Evolutionary conservation across 2,113 vertebrate species (phyloP).

Genomic region (Campylomormyrus numenius): DNA sequence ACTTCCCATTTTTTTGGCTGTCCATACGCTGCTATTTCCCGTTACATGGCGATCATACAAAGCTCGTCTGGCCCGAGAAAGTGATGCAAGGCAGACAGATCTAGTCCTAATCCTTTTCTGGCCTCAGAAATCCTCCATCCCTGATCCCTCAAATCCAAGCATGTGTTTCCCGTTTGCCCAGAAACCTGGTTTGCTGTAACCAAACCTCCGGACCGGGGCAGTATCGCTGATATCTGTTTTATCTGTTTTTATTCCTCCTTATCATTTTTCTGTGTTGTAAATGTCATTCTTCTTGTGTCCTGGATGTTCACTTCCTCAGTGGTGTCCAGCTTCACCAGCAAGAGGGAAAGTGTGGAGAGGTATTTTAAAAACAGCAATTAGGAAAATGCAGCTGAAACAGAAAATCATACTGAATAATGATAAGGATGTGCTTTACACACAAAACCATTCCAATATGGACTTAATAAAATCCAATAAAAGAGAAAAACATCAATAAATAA

Average conservation of each 20-base stretch:
- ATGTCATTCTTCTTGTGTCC: not conserved
- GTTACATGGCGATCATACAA: not conserved
- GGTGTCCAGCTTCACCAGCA: not conserved
- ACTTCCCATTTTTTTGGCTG: not conserved
- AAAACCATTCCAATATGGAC: not conserved
- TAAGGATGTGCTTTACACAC: not conserved
- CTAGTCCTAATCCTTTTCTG: not conserved
- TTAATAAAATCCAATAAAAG: not conserved
- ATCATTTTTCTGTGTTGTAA: not conserved
- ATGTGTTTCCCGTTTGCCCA: not conserved
- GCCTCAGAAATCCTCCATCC: not conserved
- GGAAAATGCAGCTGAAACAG: not conserved
- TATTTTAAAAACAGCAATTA: not conserved
- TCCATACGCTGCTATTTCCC: not conserved
- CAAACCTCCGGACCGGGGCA: not conserved
- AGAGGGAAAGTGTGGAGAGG: not conserved
- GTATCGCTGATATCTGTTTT: not conserved
- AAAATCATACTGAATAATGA: not conserved
- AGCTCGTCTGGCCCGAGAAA: not conserved
- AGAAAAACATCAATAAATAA: not conserved
- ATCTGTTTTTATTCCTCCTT: not conserved
- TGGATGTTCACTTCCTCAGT: not conserved
- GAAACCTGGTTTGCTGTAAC: not conserved
- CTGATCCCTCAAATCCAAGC: slow-evolving; percentile 7
- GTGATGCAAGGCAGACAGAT: not conserved